Base-by-base conservation (phyloP, 1,140 invertebrate genomes). In the Drosophila malerkotliana region DNA sequence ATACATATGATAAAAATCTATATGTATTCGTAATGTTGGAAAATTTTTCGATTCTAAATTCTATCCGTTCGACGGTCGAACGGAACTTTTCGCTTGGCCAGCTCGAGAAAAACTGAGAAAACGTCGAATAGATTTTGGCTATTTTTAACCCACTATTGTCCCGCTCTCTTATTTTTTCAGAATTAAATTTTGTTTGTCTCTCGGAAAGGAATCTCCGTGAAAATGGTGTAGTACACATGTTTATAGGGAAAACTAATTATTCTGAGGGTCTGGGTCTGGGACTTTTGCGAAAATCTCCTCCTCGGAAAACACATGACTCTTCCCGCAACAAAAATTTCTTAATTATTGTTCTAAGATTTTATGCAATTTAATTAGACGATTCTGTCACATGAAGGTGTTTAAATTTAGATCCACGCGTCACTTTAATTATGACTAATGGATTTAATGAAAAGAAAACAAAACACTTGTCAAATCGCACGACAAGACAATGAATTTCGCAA, bases 71-170 rank as follows among this genome's bases (percentile, higher is more conserved):
- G 64, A 51, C 39, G 73, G 62, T 57, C 55, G 79, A 61, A 54
- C 53, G 63, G 69, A 74, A 80, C 89, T 91, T 79, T 83, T 68
- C 89, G 79, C 52, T 77, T 77, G 66, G 76, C 61, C 76, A 72
- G 75, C 84, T 91, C 72, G 81, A 68, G 60, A 57, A 89, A 89
- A 91, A 91, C 89, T 91, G 84, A 89, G 58, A 45, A 76, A 57
- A 77, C 32, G 64, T 72, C 56, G 68, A 88, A 85, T 76, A 67
- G 60, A 62, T 51, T 47, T 44, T 51, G 21, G 57, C 89, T 91
- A 91, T 91, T 91, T 91, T 91, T 91, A 90, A 90, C 44, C 51
- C 51, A 49, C 32, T n/a, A 41, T 32, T 7, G n/a, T 60, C 51
- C 47, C 37, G 60, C 12, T 24, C 32, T 34, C 57, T 4, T 30